Base-by-base conservation (phyloP, 2,797 vertebrate genomes). In the Mycteria americana region DNA sequence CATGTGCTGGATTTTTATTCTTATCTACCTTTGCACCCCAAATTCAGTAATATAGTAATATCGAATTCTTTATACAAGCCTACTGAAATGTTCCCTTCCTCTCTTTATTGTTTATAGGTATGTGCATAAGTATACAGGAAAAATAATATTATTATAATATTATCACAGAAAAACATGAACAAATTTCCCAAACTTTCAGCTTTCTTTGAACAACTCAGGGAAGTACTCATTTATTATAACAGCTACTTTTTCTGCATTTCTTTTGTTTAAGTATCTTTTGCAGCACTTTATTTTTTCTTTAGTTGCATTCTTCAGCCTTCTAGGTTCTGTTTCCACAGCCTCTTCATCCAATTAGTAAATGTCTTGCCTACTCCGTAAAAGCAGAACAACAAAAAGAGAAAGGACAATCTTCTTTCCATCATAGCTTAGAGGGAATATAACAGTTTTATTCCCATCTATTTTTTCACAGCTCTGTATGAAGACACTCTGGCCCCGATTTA, bases 1-100 rank as follows among this genome's bases (percentile, higher is more conserved):
- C 0, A 0, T n/a, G 17, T 68, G 48, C 70, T 90, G 93, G 23
- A 46, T 60, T 94, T 84, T 88, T 84, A 53, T 79, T 93, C 70
- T 95, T 95, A 89, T 93, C 89, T 92, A 48, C 7, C 11, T 69
- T 81, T 88, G 63, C 65, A 93, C 85, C 59, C 74, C 89, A 89
- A 88, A 81, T 88, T 81, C 82, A 69, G 77, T 35, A 79, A 54
- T 51, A 33, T 3, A 53, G 63, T 30, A 73, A 76, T 92, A 63
- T 17, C 1, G 6, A 87, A 65, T 82, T 65, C 54, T 76, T 92
- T 91, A 41, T n/a, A 28, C 15, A 54, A 92, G 33, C 24, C 30
- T 72, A 37, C 21, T 37, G 50, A 75, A 87, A 83, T 18, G 8
- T 84, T 10, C 16, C 48, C 53, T 74, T 73, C 31, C 7, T 85